Conservation (phyloP, 2,888 invertebrate genomes). For the Reticulitermes lucifugus region DNA sequence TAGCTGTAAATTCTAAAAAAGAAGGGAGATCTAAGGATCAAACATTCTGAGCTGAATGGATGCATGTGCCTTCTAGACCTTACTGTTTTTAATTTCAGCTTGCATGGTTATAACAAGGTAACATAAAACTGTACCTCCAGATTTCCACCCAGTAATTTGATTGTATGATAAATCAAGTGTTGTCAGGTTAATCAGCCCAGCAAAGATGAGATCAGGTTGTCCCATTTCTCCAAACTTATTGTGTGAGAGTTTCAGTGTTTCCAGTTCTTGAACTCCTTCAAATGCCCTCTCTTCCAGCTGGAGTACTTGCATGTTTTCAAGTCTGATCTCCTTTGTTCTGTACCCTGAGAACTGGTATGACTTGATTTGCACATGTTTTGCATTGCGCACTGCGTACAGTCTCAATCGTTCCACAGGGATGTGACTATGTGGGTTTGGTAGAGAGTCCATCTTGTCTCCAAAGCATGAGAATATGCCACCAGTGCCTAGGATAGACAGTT, state of each 20-base stretch:
- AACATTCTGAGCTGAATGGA: no score
- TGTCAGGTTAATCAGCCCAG: constrained; percentile 34
- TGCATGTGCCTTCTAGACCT: no score
- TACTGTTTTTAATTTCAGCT: no score
- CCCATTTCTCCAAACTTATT: constrained; percentile 37
- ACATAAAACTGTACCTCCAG: not conserved
- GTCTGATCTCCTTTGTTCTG: not conserved
- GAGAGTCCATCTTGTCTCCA: not conserved
- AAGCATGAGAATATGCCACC: not conserved
- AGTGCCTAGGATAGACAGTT: not conserved
- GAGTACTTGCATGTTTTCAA: not conserved
- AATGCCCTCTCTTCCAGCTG: constrained; percentile 25
- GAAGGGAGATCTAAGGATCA: no score
- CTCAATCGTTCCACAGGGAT: not conserved
- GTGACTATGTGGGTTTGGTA: not conserved
- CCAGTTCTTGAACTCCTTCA: constrained; percentile 8
- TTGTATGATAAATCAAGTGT: constrained; percentile 39
- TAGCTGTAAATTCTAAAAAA: no score
- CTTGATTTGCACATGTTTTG: not conserved
- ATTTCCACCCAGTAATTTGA: constrained; percentile 30
- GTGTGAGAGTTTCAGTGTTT: constrained; percentile 32
- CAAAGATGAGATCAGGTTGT: constrained; percentile 25
- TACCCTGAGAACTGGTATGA: not conserved
- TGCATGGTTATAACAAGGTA: no score
- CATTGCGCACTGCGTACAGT: not conserved